Evolutionary conservation across 1,140 invertebrate genomes (phyloP).

Genomic region (Olivierus martensii): DNA sequence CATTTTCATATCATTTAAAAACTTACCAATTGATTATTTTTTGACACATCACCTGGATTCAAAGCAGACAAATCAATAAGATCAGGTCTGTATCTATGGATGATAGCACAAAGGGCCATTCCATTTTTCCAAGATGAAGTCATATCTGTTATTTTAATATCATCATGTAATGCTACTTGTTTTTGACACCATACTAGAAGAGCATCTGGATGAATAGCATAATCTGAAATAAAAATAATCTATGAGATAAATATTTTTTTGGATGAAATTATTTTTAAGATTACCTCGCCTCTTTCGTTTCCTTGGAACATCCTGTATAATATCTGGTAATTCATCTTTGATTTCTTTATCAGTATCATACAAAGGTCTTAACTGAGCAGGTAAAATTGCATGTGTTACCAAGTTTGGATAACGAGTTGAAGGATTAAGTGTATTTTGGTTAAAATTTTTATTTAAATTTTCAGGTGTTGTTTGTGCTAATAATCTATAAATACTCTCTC

Average conservation of each 20-base stretch:
- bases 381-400: slow-evolving; percentile 44
- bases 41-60: slow-evolving; percentile 43
- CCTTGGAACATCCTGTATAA: slow-evolving; percentile 22
- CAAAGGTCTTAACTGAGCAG: slow-evolving; percentile 42
- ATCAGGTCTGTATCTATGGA: slow-evolving; percentile 75
- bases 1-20: too few relatives aligned
- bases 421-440: slow-evolving; percentile 79
- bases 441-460: slow-evolving; percentile 78
- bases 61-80: slow-evolving; percentile 57
- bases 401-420: slow-evolving; percentile 44
- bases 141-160: slow-evolving; percentile 51
- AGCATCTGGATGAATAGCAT: slow-evolving; percentile 51
- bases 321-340: slow-evolving; percentile 26
- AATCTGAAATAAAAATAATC: slow-evolving; percentile 17
- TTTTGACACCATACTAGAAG: slow-evolving; percentile 59
- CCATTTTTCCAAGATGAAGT: slow-evolving; percentile 58
- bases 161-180: slow-evolving; percentile 50
- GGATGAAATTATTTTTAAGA: too few relatives aligned
- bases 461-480: slow-evolving; percentile 91
- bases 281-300: slow-evolving; percentile 7
- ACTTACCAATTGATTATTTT: slow-evolving; percentile 53
- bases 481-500: slow-evolving; percentile 84
- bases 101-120: slow-evolving; percentile 62
- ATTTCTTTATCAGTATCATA: slow-evolving; percentile 27
- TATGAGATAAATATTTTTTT: too few relatives aligned